Base-by-base conservation (phyloP, 2,888 invertebrate species). In the Tyria jacobaeae region DNA sequence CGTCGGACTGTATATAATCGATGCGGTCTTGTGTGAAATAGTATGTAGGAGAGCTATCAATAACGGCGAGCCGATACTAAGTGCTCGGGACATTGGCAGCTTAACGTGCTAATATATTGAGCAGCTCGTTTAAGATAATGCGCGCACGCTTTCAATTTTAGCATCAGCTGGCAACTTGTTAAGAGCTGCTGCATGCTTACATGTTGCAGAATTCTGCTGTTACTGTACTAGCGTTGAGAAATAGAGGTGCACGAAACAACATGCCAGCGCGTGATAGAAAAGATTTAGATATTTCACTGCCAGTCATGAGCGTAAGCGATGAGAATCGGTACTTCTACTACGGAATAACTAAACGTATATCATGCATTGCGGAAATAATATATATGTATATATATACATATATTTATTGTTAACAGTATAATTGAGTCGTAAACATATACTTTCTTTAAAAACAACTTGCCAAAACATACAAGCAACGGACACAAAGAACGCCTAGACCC, bases 51-150 rank as follows among this genome's bases (percentile, higher is more conserved):
- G 65, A 68, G 77, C 79, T 82, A 83, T 85, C 83, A 85, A 81
- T 85, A 84, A 76, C 76, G 73, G 65, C 70, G 73, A 71, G 70
- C 71, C 77, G 76, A 78, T 80, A 79, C 83, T 86, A 85, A 88
- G 88, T 85, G 85, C 79, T 78, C 75, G 68, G 80, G 80, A 87
- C 85, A 83, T 86, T 86, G 87, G 79, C 80, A 82, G 85, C 84
- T 86, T 83, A 80, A 80, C 78, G 79, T 79, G 82, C 78, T 87
- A 84, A 87, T 87, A 84, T 86, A 86, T 83, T 82, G 83, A 83
- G 79, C 76, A 82, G 80, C 80, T 80, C 79, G 80, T 85, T 83
- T 81, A 76, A 83, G 82, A 83, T 87, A 84, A 85, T 81, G 78
- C 72, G 73, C 71, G 78, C 73, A 78, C 71, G 78, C 78, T 75